Base-by-base conservation (phyloP, 2,888 invertebrate species). In the Pseudeuparius sepicola region DNA sequence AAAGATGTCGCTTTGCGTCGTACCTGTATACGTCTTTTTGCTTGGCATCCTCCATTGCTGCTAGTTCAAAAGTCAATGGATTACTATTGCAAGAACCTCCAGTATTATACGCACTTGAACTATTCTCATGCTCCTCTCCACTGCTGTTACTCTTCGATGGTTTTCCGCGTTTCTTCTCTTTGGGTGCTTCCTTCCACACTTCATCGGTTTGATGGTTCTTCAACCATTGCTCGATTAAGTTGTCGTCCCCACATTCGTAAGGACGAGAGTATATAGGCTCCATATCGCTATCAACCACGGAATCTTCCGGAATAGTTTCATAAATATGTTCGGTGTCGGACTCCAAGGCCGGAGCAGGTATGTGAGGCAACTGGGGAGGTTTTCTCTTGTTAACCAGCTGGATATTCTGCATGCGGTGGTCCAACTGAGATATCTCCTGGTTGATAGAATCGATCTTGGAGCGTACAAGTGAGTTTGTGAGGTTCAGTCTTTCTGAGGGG, bases 71-170 rank as follows among this genome's bases (percentile, higher is more conserved):
- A 3, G 68, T 69, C 9, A 72, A 53, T 4, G 70, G 72, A 52
- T 69, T 73, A 50, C 78, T 78, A 46, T 79, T 73, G 50, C 78
- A 78, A n/a, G 79, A 79, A 35, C 79, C 81, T 2, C 79, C 78
- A 2, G 80, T 80, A 52, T 81, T 82, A 55, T 80, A 81, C 30
- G 81, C 80, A 57, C 75, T 76, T 18, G 78, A 78, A 28, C 75
- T 74, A 42, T 67, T 67, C 41, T 77, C 75, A 40, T 72, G 69
- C 39, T 71, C 73, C 42, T 73, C 71, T 15, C 64, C 65, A 20
- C 64, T 68, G 42, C 67, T 67, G 39, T 54, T 56, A 39, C 56
- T 57, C 41, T 56, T 56, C 18, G 52, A 53, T 17, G 56, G 51
- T 41, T 57, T 57, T 31, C 49, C 37, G 24, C 41, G 51, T 29